phyloP scores from a whole-genome alignment of 1,140 invertebrate genomes.

The Notospermus geniculatus region DNA sequence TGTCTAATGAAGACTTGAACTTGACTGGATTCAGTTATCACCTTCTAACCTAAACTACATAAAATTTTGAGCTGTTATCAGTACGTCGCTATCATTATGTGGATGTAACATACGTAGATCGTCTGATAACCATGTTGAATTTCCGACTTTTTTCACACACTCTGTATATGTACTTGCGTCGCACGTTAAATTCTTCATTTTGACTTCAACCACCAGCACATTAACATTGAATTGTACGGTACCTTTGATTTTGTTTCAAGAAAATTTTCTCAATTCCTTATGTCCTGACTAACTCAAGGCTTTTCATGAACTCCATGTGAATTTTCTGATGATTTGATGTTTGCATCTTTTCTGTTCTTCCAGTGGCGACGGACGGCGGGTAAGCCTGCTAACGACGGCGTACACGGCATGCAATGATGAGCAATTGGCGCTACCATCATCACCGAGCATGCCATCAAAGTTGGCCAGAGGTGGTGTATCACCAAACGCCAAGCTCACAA shows the following conservation, averaged over 20 bases:
- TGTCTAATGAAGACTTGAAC: no score
- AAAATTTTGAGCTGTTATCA: no score
- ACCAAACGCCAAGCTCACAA: no score
- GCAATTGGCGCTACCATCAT: neutral
- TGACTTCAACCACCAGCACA: neutral
- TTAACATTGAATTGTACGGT: neutral
- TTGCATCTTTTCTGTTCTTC: neutral
- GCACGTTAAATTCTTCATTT: neutral
- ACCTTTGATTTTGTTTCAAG: neutral
- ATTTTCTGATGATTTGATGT: neutral
- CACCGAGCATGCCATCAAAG: conserved; percentile 1
- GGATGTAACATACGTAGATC: no score
- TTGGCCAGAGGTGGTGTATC: neutral
- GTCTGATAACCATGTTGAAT: no score
- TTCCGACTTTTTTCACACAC: no score
- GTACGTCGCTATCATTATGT: no score
- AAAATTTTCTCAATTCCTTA: no score
- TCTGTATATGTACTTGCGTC: no score
- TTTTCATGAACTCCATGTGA: neutral
- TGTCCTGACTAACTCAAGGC: no score
- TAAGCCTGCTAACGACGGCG: neutral
- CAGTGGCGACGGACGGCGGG: conserved; percentile 2
- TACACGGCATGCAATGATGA: neutral
- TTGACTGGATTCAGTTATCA: no score
- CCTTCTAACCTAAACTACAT: no score